Base-by-base conservation (phyloP, 2,797 vertebrate species). In the Myotis pilosus region DNA sequence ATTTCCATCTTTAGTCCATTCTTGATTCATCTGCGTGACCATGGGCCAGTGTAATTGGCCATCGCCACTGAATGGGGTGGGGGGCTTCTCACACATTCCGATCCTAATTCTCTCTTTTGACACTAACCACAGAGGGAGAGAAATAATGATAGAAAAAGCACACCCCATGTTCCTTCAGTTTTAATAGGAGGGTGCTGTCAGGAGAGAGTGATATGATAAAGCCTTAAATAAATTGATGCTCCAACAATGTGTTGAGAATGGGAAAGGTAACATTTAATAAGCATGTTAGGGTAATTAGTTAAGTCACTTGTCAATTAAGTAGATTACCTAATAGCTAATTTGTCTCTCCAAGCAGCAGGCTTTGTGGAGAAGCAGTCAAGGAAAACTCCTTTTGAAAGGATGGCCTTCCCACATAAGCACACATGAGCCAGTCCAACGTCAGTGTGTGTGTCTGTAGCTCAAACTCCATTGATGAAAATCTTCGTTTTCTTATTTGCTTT, bases 241-340 rank as follows among this genome's bases (percentile, higher is more conserved):
- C 90, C 93, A 87, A 94, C 91, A 90, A 74, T 55, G 94, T 66
- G 89, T 76, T 81, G 94, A 74, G 92, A 85, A 88, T 83, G 64
- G 93, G 87, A 75, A 95, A 93, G 97, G 94, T 89, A 96, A 97
- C 97, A 95, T 92, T 94, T 96, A 97, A 96, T 96, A 96, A 96
- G 95, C 94, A 95, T 87, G 96, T 95, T 87, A 95, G 88, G 85
- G 80, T 94, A 96, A 96, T 97, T 96, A 96, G 97, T 95, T 95
- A 96, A 96, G 96, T 97, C 96, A 94, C 96, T 92, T 97, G 97
- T 97, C 97, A 96, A 95, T 97, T 96, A 96, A 95, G 79, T 91
- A 94, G 87, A 97, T 94, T 94, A 96, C 83, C 95, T 95, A 96
- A 97, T 82, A 93, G 96, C 79, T 93, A 87, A 92, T 95, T 97